A percentile compares a stretch with the other conserved stretches of the same genome.
Evolutionary conservation across 2,888 invertebrate genomes (phyloP).

Genomic region (Villa cingulata): DNA sequence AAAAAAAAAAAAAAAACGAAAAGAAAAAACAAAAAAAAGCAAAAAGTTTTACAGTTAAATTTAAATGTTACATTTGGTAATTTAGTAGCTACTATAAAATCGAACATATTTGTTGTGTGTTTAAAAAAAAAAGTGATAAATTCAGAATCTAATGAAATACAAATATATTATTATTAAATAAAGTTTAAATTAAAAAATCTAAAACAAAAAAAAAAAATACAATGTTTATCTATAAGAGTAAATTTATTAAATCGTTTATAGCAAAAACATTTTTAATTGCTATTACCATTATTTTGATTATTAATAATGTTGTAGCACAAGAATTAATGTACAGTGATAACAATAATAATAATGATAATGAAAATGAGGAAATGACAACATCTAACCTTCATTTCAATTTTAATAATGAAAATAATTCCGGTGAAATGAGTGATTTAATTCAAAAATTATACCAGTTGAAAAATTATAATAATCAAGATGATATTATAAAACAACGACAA

Average conservation of each 20-base stretch:
- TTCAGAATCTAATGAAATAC: too few species aligned
- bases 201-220: neutral
- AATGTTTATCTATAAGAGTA: neutral
- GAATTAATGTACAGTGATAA: neutral
- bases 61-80: too few species aligned
- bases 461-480: conserved; percentile 6
- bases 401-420: conserved; percentile 2
- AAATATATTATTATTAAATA: too few species aligned
- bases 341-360: too few species aligned
- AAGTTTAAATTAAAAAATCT: too few species aligned
- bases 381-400: conserved; percentile 3
- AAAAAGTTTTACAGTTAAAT: too few species aligned
- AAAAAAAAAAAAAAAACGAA: too few species aligned
- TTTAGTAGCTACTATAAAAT: too few species aligned
- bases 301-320: neutral
- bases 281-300: neutral
- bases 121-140: too few species aligned
- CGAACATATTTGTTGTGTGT: too few species aligned
- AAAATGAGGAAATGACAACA: conserved; percentile 8
- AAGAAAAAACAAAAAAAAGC: too few species aligned
- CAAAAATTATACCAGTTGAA: conserved; percentile 6
- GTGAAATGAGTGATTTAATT: neutral
- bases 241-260: neutral
- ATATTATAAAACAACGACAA: conserved; percentile 1
- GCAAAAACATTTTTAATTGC: neutral